Evolutionary conservation across 2,888 invertebrate species (phyloP), one percentile per base, ranked within the genome.

Genomic region (Crioceris asparagi): DNA sequence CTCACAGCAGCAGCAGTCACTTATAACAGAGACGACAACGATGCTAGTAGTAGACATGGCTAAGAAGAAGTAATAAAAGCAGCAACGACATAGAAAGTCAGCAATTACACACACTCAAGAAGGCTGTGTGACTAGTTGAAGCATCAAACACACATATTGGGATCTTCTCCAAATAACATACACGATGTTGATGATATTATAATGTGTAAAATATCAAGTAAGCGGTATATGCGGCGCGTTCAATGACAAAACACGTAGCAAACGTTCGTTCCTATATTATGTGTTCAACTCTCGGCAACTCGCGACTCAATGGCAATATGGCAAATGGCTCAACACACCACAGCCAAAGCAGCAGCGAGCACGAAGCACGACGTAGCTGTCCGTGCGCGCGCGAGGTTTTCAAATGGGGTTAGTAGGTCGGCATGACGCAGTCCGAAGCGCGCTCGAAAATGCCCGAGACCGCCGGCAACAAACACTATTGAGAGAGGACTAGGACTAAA

Each of bases 371-470:
- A 14, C 29, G 29, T 12, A 10, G 29, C 10, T 29, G 35, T 38
- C 39, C 41, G 44, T 42, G 48, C 50, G n/a, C n/a, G n/a, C 55
- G 61, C 59, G 61, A 60, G 60, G 61, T 71, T 72, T 71, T 67
- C 67, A 68, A 76, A 67, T 71, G 74, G 65, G 75, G 76, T 74
- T 74, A 75, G 74, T 76, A 70, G 76, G 75, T 75, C 76, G 75
- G 70, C 69, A 68, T 71, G 72, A 74, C 75, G 75, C 60, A 59
- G 57, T 53, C 53, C 55, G 54, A 53, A 55, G 49, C 48, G 17
- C 12, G 17, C 50, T 57, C 58, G 55, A 93, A 67, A 29, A 81
- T 76, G 47, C 92, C 68, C 74, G 92, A 77, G n/a, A n/a, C n/a
- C n/a, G n/a, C n/a, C n/a, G n/a, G n/a, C n/a, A n/a, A n/a, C n/a